A percentile compares a stretch with the other conserved stretches of the same genome.
Conservation (phyloP, 2,797 vertebrate genomes). For the Babyrousa celebensis region DNA sequence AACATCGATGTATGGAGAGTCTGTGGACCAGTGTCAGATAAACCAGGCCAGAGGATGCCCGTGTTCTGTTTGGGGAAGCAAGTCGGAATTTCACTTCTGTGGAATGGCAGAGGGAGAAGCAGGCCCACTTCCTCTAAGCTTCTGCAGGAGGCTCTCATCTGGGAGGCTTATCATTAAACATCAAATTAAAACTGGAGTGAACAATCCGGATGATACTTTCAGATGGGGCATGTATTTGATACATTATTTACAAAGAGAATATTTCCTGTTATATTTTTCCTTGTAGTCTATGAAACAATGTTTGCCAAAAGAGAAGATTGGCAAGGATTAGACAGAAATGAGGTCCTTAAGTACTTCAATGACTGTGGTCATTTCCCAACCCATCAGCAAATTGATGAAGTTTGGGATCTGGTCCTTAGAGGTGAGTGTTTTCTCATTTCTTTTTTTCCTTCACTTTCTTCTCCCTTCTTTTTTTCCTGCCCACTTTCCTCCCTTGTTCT, state of each 20-base stretch:
- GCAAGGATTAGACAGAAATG: conserved; percentile 81
- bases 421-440: background rate
- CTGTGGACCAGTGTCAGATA: background rate
- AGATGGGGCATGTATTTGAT: background rate
- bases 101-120: too few relatives aligned
- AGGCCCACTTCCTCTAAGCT: too few relatives aligned
- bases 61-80: background rate
- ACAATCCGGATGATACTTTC: background rate
- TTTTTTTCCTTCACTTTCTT: background rate
- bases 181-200: background rate
- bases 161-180: background rate
- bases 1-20: background rate
- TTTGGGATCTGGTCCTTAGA: conserved; percentile 59
- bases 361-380: conserved; percentile 81
- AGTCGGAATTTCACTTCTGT: background rate
- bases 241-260: conserved; percentile 57
- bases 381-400: conserved; percentile 47
- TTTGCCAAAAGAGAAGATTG: conserved; percentile 81
- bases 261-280: background rate
- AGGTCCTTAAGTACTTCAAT: conserved; percentile 82
- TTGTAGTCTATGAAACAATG: conserved; percentile 85
- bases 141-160: background rate
- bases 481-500: background rate
- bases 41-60: background rate
- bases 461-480: background rate